Evolutionary conservation across 2,888 invertebrate genomes (phyloP).

Genomic region (Synergus japonicus): DNA sequence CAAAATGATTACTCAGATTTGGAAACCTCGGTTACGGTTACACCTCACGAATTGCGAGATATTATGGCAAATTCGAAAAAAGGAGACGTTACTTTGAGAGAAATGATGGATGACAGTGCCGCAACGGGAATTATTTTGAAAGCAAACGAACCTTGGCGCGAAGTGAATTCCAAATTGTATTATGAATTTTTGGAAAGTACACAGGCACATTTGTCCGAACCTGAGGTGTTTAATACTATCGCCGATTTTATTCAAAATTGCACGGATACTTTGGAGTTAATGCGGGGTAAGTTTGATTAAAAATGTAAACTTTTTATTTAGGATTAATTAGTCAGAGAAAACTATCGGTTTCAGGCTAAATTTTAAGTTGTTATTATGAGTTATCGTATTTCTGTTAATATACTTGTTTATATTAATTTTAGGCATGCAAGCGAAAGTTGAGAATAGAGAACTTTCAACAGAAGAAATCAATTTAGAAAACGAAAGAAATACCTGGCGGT

Average conservation of each 20-base stretch:
- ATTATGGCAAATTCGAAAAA: slow-evolving; percentile 63
- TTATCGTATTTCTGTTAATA: not conserved
- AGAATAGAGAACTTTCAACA: slow-evolving; percentile 64
- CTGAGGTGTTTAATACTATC: slow-evolving; percentile 81
- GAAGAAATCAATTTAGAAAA: slow-evolving; percentile 81
- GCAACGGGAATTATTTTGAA: slow-evolving; percentile 72
- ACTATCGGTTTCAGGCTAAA: slow-evolving; percentile 23
- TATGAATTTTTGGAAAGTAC: slow-evolving; percentile 73
- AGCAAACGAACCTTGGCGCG: slow-evolving; percentile 70
- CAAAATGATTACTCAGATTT: slow-evolving; percentile 51
- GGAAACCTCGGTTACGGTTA: slow-evolving; percentile 60
- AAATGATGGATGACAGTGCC: slow-evolving; percentile 73
- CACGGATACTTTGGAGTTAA: slow-evolving; percentile 80
- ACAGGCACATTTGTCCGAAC: slow-evolving; percentile 67
- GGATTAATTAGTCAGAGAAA: not conserved
- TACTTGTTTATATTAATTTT: slow-evolving; percentile 14
- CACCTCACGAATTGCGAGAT: slow-evolving; percentile 65
- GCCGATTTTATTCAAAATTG: slow-evolving; percentile 83
- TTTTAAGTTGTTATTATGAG: not conserved
- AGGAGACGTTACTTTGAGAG: slow-evolving; percentile 66
- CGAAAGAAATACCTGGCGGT: slow-evolving; percentile 93
- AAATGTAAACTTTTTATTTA: not conserved
- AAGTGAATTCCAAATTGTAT: slow-evolving; percentile 67
- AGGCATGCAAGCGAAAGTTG: slow-evolving; percentile 75
- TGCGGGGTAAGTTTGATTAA: slow-evolving; percentile 66